Conservation (phyloP, 2,113 vertebrate genomes). For the Lethenteron camtschaticum region DNA sequence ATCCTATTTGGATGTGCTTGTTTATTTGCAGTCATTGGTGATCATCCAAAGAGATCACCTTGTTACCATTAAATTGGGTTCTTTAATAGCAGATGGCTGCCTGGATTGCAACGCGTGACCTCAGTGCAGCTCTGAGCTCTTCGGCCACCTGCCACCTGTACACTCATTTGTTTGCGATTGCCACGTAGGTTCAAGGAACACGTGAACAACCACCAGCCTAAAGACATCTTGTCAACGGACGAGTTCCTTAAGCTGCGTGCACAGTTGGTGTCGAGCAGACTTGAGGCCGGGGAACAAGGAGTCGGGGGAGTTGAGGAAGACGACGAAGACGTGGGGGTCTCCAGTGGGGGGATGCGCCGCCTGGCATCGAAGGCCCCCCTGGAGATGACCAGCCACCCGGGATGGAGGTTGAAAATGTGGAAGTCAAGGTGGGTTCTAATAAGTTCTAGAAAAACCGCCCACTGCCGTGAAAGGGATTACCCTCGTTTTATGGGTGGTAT, state of each 20-base stretch:
- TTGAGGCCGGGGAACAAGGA: constrained; percentile 27
- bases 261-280: constrained; percentile 34
- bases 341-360: constrained; percentile 35
- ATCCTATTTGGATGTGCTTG: too few species aligned
- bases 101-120: too few species aligned
- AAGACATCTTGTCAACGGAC: constrained; percentile 59
- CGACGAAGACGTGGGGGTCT: constrained; percentile 15
- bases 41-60: too few species aligned
- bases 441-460: too few species aligned
- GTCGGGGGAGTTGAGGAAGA: constrained; percentile 20
- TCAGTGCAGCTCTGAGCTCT: too few species aligned
- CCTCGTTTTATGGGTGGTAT: too few species aligned
- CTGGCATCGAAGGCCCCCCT: constrained; percentile 28
- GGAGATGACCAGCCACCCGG: constrained; percentile 58
- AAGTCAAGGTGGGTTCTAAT: not conserved
- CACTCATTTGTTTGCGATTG: too few species aligned
- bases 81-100: too few species aligned
- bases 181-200: constrained; percentile 72
- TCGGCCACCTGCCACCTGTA: too few species aligned
- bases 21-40: too few species aligned
- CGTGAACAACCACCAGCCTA: constrained; percentile 69
- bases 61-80: too few species aligned
- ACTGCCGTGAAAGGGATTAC: too few species aligned
- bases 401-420: constrained; percentile 40
- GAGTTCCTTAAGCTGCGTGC: constrained; percentile 69